Base-by-base conservation (phyloP, 2,888 invertebrate species). In the Gymnosoma rotundatum region DNA sequence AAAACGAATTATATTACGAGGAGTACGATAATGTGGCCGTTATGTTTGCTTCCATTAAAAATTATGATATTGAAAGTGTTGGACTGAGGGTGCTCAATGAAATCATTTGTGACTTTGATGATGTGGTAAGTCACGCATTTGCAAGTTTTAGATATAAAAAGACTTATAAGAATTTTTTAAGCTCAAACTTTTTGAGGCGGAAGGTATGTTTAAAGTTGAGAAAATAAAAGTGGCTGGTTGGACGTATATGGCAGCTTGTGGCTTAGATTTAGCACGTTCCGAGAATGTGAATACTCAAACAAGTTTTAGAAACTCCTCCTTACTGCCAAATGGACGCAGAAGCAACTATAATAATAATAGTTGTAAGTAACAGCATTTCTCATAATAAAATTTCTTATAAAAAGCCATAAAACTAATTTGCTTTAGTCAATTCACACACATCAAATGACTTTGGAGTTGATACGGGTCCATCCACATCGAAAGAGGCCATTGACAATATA, bases 181-280 rank as follows among this genome's bases (percentile, higher is more conserved):
- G 84, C 70, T 84, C 0, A 84, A 84, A 52, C 52, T 64, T 12
- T 83, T 81, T 86, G 73, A 91, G 97, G 76, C 93, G 97, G 6
- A 94, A 95, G 89, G 93, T 0, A 93, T 95, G 69, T 93, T 94
- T 80, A 94, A 95, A 88, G 96, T 99, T 10, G 99, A 99, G 92
- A 99, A 99, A 93, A 99, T 99, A 48, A 99, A 99, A 93, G 96
- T 99, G 75, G 98, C 98, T 63, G 98, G 98, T 82, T 97, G 97
- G 94, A 98, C 98, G 0, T 99, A 98, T 89, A 98, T 99, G 98
- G 98, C 98, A 2, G 98, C 98, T 1, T 97, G 97, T 89, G 99
- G 99, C 0, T 93, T 99, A 64, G 96, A 96, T 88, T 95, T 96
- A 0, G 95, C 94, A 42, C 93, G 95, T 69, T 93, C 95, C 78